phyloP scores from a whole-genome alignment of 2,113 vertebrate genomes.

The Ciconia stormi region DNA sequence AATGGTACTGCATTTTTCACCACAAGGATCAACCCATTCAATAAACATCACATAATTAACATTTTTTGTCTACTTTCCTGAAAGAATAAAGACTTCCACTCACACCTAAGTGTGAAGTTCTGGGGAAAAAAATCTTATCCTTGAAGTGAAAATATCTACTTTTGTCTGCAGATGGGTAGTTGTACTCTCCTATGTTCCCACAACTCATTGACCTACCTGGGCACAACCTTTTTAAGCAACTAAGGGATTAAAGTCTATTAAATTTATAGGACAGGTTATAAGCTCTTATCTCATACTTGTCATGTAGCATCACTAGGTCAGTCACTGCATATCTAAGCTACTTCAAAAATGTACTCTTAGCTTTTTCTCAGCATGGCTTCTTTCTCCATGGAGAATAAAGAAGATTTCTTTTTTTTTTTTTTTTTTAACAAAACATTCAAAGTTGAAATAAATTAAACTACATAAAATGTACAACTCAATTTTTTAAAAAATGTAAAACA shows the following conservation, averaged over 20 bases:
- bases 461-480: accelerated
- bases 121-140: background rate
- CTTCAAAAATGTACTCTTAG: background rate
- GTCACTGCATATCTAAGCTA: background rate
- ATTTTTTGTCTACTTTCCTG: background rate
- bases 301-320: background rate
- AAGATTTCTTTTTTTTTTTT: background rate
- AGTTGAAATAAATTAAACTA: background rate
- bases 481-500: accelerated
- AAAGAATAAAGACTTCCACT: background rate
- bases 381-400: background rate
- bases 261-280: background rate
- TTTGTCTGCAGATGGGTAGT: background rate
- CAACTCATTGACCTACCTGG: background rate
- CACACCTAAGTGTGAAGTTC: background rate
- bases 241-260: background rate
- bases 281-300: background rate
- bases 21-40: background rate
- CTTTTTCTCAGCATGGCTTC: background rate
- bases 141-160: background rate
- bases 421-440: background rate
- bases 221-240: background rate
- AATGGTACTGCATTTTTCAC: background rate
- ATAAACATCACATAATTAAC: background rate
- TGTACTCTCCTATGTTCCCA: background rate